Base-by-base conservation (phyloP, 2,113 vertebrate species). In the Saccopteryx leptura region DNA sequence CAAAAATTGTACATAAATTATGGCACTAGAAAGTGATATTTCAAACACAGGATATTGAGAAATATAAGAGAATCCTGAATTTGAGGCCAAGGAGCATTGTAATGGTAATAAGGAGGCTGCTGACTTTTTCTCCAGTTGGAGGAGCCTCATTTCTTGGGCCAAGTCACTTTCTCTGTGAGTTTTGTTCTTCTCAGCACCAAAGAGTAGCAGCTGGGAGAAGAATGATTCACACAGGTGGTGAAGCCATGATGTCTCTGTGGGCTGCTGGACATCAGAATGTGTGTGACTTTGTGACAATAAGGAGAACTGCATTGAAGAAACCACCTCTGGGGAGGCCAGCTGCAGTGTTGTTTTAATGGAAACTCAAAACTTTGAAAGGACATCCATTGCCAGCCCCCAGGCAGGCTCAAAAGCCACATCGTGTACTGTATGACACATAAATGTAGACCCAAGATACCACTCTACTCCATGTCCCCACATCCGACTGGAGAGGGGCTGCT, bases 251-350 rank as follows among this genome's bases (percentile, higher is more conserved):
- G 1, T 56, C 63, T 78, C 71, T 88, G 33, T 3, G 28, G 61
- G 39, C 23, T 11, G 9, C 9, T 31, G 46, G 18, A 50, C 65
- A 2, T 82, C 19, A 79, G 74, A 58, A 48, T 3, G 1, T 10
- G n/a, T 31, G 15, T 8, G 7, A 28, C 18, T 58, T 5, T 19
- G 14, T 75, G 56, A 52, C 24, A 33, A 79, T 21, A n/a, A 46
- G 28, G 39, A 4, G 0, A 12, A 4, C 1, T 6, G 12, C 9
- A 9, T 1, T n/a, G 52, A 1, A 3, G 61, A 91, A 84, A 61
- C 28, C 50, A 9, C 2, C 6, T 1, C 13, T 14, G 18, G 8
- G 19, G 5, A 18, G 28, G 23, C 11, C 4, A 14, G 1, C 1
- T 3, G 2, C 26, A 1, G 12, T 2, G 7, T 18, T 69, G 4